Evolutionary conservation across 2,888 invertebrate genomes (phyloP).

Genomic region (Folsomia manolachei): DNA sequence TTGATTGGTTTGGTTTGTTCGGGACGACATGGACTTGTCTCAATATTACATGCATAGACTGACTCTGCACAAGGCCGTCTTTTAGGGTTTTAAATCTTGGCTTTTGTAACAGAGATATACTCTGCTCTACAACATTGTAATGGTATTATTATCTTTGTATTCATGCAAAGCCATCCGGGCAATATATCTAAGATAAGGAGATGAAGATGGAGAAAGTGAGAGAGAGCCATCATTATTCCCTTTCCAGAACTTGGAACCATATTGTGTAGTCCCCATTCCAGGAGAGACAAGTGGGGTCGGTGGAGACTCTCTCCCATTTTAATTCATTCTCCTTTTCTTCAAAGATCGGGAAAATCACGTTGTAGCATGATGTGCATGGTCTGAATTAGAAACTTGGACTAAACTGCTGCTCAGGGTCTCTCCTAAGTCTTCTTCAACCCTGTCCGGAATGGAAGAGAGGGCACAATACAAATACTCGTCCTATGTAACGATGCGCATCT

Average conservation of each 20-base stretch:
- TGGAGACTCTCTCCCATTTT: conserved; percentile 3
- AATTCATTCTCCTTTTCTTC: conserved; percentile 11
- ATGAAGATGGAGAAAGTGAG: neutral
- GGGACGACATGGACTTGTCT: too few species aligned
- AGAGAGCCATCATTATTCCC: conserved; percentile 13
- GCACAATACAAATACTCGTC: too few species aligned
- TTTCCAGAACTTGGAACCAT: neutral
- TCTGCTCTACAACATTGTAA: conserved; percentile 10
- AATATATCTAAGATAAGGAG: conserved; percentile 8
- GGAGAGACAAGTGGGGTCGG: neutral
- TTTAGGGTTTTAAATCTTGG: conserved; percentile 16
- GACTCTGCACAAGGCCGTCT: too few species aligned
- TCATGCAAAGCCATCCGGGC: conserved; percentile 15
- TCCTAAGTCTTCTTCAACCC: neutral
- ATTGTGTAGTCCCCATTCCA: neutral
- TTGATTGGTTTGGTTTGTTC: too few species aligned
- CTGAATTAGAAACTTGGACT: conserved; percentile 10
- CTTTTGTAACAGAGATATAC: conserved; percentile 12
- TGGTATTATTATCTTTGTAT: conserved; percentile 18
- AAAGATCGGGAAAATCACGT: conserved; percentile 15
- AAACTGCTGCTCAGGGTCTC: neutral
- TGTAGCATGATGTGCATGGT: conserved; percentile 16
- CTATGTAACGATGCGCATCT: too few species aligned
- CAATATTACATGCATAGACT: too few species aligned
- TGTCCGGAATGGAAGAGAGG: too few species aligned